Conservation (phyloP, 2,888 invertebrate species). For the Oscheius sp. region DNA sequence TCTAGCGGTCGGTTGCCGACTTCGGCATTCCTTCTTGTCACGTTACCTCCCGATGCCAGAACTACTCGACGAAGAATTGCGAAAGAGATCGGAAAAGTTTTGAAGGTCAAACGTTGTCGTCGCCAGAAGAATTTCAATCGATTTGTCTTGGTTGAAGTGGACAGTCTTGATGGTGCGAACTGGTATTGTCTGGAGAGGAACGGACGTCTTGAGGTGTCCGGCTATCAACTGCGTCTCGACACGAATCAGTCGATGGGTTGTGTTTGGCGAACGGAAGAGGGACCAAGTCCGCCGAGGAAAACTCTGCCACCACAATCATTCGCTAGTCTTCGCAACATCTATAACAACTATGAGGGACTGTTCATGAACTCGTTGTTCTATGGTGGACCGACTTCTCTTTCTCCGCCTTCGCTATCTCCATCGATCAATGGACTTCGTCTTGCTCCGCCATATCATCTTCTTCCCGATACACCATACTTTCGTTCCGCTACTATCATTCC, state of each 20-base stretch:
- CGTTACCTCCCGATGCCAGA: neutral
- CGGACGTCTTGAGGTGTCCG: neutral
- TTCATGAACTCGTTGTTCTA: neutral
- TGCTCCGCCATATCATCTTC: conserved; percentile 44
- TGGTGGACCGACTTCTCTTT: neutral
- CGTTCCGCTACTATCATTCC: conserved; percentile 43
- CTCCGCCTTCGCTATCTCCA: neutral
- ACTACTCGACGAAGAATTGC: conserved; percentile 5
- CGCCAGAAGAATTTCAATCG: neutral
- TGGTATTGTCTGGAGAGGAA: conserved; percentile 13
- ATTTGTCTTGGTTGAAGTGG: neutral
- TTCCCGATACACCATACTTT: conserved; percentile 51
- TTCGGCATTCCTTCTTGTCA: neutral
- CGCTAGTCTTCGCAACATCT: conserved; percentile 14
- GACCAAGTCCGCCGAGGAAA: conserved; percentile 25
- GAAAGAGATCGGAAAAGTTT: neutral
- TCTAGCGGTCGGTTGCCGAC: no score
- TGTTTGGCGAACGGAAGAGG: conserved; percentile 10
- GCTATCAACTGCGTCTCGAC: neutral
- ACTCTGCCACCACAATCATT: neutral
- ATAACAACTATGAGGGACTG: neutral
- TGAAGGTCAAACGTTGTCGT: neutral
- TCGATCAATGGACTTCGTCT: conserved; percentile 14
- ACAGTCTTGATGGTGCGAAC: neutral
- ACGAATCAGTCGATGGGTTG: neutral